Base-by-base conservation (phyloP, 2,797 vertebrate genomes). In the Anguilla pacifica region DNA sequence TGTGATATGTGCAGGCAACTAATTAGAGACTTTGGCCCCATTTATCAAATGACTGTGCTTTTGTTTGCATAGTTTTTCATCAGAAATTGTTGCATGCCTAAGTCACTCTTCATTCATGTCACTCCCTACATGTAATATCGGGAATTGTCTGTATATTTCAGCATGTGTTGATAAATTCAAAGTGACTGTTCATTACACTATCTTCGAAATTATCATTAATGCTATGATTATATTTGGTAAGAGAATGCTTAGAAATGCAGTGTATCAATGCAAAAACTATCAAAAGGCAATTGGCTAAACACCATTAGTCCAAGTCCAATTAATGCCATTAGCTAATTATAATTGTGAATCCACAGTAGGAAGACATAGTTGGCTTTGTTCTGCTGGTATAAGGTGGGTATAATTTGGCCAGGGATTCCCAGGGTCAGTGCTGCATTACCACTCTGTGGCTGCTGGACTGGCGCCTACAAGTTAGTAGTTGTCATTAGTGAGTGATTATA, bases 401-500 rank as follows among this genome's bases (percentile, higher is more conserved):
- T 79, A 39, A 17, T 19, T 79, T 79, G n/a, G 28, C n/a, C 64
- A 28, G 64, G n/a, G 28, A 11, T 72, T 31, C 28, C n/a, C 17
- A 15, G 57, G 15, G 15, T 67, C n/a, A 25, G 64, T 10, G 25
- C 28, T 39, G 25, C 15, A 79, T 79, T 39, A 43, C 1, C 39
- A 39, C 17, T 79, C 64, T 28, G 22, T 28, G n/a, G 22, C 4
- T 67, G 64, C 25, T 59, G 57, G 64, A 67, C 6, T n/a, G 64
- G 25, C 6, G 64, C 64, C 64, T 25, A 28, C 64, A 67, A 67
- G 22, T 67, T 67, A 67, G 64, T 28, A 25, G 13, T 74, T 72
- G 67, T 28, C 67, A 35, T 31, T 15, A 74, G 28, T 35, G 28
- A 74, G 28, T 10, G 0, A 79, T 19, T 89, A 93, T 90, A 90